phyloP scores from a whole-genome alignment of 2,888 invertebrate species.

The Pinctada fucata region DNA sequence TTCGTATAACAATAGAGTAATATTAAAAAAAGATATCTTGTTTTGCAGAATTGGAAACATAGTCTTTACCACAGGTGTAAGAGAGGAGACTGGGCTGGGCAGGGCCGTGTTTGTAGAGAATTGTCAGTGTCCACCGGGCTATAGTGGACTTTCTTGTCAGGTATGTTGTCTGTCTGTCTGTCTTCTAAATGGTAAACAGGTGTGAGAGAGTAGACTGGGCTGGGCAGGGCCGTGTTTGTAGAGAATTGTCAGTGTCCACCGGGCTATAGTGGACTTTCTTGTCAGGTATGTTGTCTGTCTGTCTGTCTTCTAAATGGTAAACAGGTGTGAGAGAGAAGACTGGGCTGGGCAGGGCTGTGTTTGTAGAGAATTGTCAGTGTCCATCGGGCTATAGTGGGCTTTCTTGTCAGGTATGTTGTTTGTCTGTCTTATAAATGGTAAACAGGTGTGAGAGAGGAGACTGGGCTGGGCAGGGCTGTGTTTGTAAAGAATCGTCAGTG shows the following conservation, averaged over 20 bases:
- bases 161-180: slow-evolving; percentile 65
- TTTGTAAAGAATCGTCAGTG: slow-evolving; percentile 79
- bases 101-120: slow-evolving; percentile 77
- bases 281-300: slow-evolving; percentile 76
- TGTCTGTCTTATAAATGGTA: too few relatives aligned
- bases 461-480: slow-evolving; percentile 67
- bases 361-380: slow-evolving; percentile 79
- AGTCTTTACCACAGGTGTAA: slow-evolving; percentile 68
- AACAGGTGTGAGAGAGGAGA: slow-evolving; percentile 64
- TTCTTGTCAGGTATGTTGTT: slow-evolving; percentile 79
- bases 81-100: slow-evolving; percentile 63
- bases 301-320: too few relatives aligned
- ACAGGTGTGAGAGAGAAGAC: slow-evolving; percentile 62
- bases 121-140: slow-evolving; percentile 79
- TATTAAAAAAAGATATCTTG: too few relatives aligned
- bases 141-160: slow-evolving; percentile 80
- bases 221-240: slow-evolving; percentile 73
- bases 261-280: slow-evolving; percentile 80
- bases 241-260: slow-evolving; percentile 79
- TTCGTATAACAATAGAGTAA: too few relatives aligned
- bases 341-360: slow-evolving; percentile 66
- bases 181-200: slow-evolving; percentile 37
- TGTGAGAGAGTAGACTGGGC: slow-evolving; percentile 62
- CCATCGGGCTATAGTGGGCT: slow-evolving; percentile 80
- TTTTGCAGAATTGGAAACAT: slow-evolving; percentile 64